Evolutionary conservation across 2,113 vertebrate species (phyloP), one percentile per base, ranked within the genome.

Genomic region (Setophaga kirtlandii): DNA sequence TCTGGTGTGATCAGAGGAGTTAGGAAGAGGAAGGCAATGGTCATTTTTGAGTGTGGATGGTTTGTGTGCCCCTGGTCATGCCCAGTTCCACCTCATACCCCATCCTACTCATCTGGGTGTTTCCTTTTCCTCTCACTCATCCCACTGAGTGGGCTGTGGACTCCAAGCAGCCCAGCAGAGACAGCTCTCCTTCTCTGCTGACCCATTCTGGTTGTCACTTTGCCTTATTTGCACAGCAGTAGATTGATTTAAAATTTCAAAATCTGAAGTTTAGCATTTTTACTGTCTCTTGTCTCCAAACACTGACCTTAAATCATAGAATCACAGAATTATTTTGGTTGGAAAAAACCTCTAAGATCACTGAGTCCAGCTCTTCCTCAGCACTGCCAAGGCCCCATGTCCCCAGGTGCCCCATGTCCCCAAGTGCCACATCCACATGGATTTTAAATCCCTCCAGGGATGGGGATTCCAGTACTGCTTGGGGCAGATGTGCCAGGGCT

Each of bases 51-150:
- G 37, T 9, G 6, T 5, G 71, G 67, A 73, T 78, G 70, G 74
- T 83, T 68, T 70, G 65, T 74, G n/a, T 17, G 5, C 50, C 25
- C 8, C 55, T 88, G 86, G 46, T 65, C 49, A 2, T 86, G 35
- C 39, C 60, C 70, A 83, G 62, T 59, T 93, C 85, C 64, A 78
- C 71, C 90, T 91, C 96, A 74, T 64, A 80, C 87, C 50, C 70
- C 73, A 28, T 58, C 50, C 33, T 22, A 16, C 67, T 86, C 65
- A 87, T 37, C 83, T 35, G 11, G 58, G 83, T 71, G 93, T 47
- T 84, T 88, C 64, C 37, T 52, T 53, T 83, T 59, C 50, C 11
- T 22, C 15, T 5, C 76, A 33, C 78, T 64, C 56, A 59, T 33
- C 64, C 37, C 9, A 0, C 42, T 53, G 88, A 81, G 64, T 49